These are phyloP conservation scores for Perizoma affinitatum DNA, from an alignment of 2,888 invertebrate species.

Conservation along the genomic window DNA sequence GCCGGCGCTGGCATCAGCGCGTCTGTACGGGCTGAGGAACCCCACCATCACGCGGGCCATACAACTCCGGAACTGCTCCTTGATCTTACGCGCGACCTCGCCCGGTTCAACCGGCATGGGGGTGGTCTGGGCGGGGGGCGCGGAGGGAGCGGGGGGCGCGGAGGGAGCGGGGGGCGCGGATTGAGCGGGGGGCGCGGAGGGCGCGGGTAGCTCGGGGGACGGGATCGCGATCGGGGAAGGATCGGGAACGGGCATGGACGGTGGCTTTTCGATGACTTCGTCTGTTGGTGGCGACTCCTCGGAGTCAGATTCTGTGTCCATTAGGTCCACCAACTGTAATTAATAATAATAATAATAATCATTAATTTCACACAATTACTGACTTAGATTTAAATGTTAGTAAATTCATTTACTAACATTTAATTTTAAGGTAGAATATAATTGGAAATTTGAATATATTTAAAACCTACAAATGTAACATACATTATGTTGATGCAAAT, in stretches of 20 bases:
- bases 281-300: conserved; percentile 36
- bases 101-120: conserved; percentile 56
- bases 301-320: conserved; percentile 66
- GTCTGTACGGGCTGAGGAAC: conserved; percentile 94
- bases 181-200: too few species aligned
- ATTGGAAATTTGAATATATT: too few species aligned
- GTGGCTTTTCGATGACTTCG: conserved; percentile 23
- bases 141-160: too few species aligned
- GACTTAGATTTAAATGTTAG: too few species aligned
- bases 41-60: conserved; percentile 93
- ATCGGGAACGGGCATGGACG: conserved; percentile 11
- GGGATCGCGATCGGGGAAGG: conserved; percentile 4
- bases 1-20: conserved; percentile 92
- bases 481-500: too few species aligned
- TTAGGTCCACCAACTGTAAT: conserved; percentile 61
- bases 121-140: conserved; percentile 12
- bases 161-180: too few species aligned
- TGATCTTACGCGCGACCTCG: conserved; percentile 87
- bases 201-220: too few species aligned
- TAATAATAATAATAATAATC: background rate
- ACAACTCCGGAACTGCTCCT: conserved; percentile 92
- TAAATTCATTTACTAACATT: too few species aligned
- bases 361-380: too few species aligned
- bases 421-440: too few species aligned
- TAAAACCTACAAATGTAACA: too few species aligned